A percentile compares a stretch with the other conserved stretches of the same genome.
These are phyloP conservation scores for Andrena cerasifolii DNA, from an alignment of 1,140 invertebrate species.

Conservation along the genomic window DNA sequence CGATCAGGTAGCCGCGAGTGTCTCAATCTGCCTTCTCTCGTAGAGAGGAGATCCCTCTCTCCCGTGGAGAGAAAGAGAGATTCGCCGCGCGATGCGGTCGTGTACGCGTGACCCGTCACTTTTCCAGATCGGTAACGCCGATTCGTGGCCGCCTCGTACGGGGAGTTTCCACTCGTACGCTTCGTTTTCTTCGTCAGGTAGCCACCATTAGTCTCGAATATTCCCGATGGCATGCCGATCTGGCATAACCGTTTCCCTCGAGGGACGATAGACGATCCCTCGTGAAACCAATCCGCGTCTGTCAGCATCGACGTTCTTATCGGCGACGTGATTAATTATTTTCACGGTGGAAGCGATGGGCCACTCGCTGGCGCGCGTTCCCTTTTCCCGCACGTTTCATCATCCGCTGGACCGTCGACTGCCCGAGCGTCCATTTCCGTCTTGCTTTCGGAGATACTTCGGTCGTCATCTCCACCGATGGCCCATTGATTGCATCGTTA, in stretches of 20 bases:
- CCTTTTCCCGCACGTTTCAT: constrained; percentile 19
- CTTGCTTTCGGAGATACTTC: not conserved
- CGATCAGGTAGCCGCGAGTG: constrained; percentile 60
- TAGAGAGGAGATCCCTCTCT: not conserved
- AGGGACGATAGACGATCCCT: constrained; percentile 31
- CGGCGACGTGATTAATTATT: constrained; percentile 64
- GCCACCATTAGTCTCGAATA: constrained; percentile 66
- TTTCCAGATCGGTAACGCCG: constrained; percentile 68
- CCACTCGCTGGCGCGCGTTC: constrained; percentile 36
- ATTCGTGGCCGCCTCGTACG: constrained; percentile 18
- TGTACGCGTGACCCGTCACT: constrained; percentile 64
- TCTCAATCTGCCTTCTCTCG: constrained; percentile 59
- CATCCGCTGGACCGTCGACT: constrained; percentile 3
- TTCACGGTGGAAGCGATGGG: constrained; percentile 30
- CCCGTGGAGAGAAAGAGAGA: constrained; percentile 16
- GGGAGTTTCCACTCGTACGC: constrained; percentile 31
- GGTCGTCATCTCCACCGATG: constrained; percentile 5
- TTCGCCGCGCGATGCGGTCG: not conserved
- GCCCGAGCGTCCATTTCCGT: not conserved
- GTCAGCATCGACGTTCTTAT: constrained; percentile 66
- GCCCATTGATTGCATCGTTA: too few species aligned
- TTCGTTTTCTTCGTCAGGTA: constrained; percentile 56
- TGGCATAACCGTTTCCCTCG: constrained; percentile 54
- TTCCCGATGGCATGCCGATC: constrained; percentile 58
- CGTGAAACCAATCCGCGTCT: constrained; percentile 62